These are phyloP conservation scores for Polydrusus tereticollis DNA, from an alignment of 2,888 invertebrate genomes.

Conservation along the genomic window DNA sequence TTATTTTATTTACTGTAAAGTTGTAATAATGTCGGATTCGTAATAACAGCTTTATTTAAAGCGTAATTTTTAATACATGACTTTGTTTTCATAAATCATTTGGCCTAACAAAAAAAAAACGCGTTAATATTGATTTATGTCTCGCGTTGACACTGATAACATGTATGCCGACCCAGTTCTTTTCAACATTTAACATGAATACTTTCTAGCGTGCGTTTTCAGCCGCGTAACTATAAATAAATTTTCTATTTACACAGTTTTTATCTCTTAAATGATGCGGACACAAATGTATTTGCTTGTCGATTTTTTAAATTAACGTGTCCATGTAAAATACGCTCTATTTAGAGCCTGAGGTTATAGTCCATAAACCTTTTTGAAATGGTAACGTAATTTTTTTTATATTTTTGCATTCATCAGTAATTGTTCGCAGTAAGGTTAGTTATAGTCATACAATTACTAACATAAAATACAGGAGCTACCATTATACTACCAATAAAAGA, in stretches of 20 bases:
- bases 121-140: slow-evolving; percentile 6
- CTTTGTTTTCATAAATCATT: not conserved
- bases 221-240: slow-evolving; percentile 14
- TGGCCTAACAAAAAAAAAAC: not conserved
- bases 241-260: slow-evolving; percentile 17
- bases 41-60: not conserved
- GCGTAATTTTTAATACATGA: not conserved
- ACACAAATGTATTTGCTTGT: not conserved
- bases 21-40: too few relatives aligned
- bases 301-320: not conserved
- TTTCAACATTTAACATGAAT: slow-evolving; percentile 12
- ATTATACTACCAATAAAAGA: too few relatives aligned
- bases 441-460: too few relatives aligned
- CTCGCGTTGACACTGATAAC: slow-evolving; percentile 5
- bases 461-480: too few relatives aligned
- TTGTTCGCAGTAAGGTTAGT: too few relatives aligned
- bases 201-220: slow-evolving; percentile 6
- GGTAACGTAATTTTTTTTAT: not conserved
- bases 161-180: slow-evolving; percentile 14
- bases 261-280: slow-evolving; percentile 13
- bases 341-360: not conserved
- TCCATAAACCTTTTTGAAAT: not conserved
- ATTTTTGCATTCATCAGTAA: not conserved
- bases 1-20: too few relatives aligned
- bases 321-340: not conserved